Conservation (phyloP, 2,888 invertebrate species). For the Agrochola macilenta region DNA sequence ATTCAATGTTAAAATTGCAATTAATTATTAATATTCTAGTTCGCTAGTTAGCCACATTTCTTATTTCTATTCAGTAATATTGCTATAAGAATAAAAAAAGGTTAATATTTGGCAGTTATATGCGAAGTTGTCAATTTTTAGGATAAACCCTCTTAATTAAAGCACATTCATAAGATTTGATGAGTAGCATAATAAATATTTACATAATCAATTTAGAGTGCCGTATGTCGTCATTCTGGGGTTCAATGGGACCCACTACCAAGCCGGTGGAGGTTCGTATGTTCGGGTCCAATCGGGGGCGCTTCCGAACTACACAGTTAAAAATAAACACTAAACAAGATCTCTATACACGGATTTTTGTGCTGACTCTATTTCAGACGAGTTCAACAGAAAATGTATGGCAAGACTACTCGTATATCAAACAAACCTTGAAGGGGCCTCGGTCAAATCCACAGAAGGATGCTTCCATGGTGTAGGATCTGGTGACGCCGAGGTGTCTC, state of each 20-base stretch:
- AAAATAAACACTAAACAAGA: not conserved
- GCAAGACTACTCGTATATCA: not conserved
- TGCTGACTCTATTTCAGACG: not conserved
- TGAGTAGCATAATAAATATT: not conserved
- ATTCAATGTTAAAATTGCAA: too few relatives aligned
- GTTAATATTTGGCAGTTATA: too few relatives aligned
- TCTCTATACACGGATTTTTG: not conserved
- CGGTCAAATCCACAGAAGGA: conserved; percentile 96
- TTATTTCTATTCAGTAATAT: too few relatives aligned
- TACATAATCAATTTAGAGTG: not conserved
- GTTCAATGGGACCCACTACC: not conserved
- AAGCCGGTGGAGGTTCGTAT: not conserved
- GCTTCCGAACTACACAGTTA: too few relatives aligned
- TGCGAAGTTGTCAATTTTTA: too few relatives aligned
- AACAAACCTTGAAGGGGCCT: conserved; percentile 92
- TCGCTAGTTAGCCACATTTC: too few relatives aligned
- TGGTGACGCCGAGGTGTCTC: conserved; percentile 94
- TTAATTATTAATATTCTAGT: too few relatives aligned
- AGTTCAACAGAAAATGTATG: not conserved
- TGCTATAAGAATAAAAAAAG: too few relatives aligned
- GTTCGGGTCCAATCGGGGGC: not conserved
- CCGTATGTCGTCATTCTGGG: not conserved
- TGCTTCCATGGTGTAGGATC: conserved; percentile 96
- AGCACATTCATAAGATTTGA: not conserved
- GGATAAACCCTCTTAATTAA: too few relatives aligned